Evolutionary conservation across 2,113 vertebrate species (phyloP).

Genomic region (Nycticorax nycticorax): DNA sequence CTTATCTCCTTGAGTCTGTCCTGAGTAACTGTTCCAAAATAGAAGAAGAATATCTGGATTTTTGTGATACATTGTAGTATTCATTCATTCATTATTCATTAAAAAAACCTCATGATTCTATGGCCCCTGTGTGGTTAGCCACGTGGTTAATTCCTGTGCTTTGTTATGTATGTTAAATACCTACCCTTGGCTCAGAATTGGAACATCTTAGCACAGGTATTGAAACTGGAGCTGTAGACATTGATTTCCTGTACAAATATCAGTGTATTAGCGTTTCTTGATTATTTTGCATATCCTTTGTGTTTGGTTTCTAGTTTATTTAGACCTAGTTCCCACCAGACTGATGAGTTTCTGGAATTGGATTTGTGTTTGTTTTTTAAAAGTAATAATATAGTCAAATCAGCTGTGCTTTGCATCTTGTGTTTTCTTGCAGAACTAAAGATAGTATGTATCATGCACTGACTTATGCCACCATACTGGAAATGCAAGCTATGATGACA

Average conservation of each 20-base stretch:
- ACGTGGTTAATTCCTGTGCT: not conserved
- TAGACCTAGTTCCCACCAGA: not conserved
- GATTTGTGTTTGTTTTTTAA: not conserved
- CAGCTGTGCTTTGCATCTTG: not conserved
- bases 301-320: not conserved
- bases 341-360: not conserved
- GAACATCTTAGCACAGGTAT: not conserved
- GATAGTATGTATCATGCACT: conserved; percentile 97
- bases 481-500: conserved; percentile 99
- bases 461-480: conserved; percentile 94
- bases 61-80: not conserved
- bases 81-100: not conserved
- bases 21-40: not conserved
- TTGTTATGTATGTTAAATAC: not conserved
- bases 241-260: not conserved
- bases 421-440: conserved; percentile 81
- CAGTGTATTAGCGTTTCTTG: not conserved
- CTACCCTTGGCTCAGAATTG: not conserved
- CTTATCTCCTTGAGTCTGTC: not conserved
- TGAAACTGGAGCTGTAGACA: not conserved
- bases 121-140: not conserved
- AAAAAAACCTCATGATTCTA: accelerated
- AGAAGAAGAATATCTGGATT: not conserved
- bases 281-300: not conserved
- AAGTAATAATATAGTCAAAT: not conserved